Conservation (phyloP, 1,140 invertebrate species). For the Cyrtorhinus lividipennis region DNA sequence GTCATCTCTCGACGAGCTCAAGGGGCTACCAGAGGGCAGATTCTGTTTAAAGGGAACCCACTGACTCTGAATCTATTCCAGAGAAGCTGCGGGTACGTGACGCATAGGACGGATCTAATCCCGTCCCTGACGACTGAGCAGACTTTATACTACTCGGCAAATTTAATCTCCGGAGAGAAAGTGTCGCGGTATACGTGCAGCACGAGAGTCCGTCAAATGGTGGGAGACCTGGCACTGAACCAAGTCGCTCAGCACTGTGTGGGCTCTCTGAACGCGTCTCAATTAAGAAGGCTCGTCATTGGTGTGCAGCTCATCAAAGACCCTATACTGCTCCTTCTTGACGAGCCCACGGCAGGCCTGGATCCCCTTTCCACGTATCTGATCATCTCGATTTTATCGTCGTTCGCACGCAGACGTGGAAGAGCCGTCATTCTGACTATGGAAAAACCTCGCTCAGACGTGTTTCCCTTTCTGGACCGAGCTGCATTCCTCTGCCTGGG, state of each 20-base stretch:
- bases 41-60: slow-evolving; percentile 68
- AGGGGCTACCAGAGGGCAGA: slow-evolving; percentile 62
- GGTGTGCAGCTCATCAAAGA: slow-evolving; percentile 79
- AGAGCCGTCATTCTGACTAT: slow-evolving; percentile 77
- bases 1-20: slow-evolving; percentile 66
- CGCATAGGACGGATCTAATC: slow-evolving; percentile 63
- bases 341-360: slow-evolving; percentile 80
- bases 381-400: slow-evolving; percentile 80
- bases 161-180: slow-evolving; percentile 40
- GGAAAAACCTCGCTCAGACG: slow-evolving; percentile 85
- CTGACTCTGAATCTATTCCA: slow-evolving; percentile 67
- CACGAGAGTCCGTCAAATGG: slow-evolving; percentile 56
- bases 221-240: slow-evolving; percentile 76
- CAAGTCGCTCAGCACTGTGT: slow-evolving; percentile 70
- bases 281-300: slow-evolving; percentile 69
- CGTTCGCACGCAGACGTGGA: slow-evolving; percentile 78
- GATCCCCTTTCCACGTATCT: slow-evolving; percentile 85
- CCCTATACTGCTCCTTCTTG: slow-evolving; percentile 67
- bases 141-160: slow-evolving; percentile 63
- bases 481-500: slow-evolving; percentile 74
- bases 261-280: slow-evolving; percentile 61
- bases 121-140: slow-evolving; percentile 74
- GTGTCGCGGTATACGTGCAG: slow-evolving; percentile 55
- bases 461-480: slow-evolving; percentile 77
- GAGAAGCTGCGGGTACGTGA: slow-evolving; percentile 69